These are phyloP conservation scores for Nerophis ophidion DNA, from an alignment of 2,113 vertebrate species.

Conservation along the genomic window DNA sequence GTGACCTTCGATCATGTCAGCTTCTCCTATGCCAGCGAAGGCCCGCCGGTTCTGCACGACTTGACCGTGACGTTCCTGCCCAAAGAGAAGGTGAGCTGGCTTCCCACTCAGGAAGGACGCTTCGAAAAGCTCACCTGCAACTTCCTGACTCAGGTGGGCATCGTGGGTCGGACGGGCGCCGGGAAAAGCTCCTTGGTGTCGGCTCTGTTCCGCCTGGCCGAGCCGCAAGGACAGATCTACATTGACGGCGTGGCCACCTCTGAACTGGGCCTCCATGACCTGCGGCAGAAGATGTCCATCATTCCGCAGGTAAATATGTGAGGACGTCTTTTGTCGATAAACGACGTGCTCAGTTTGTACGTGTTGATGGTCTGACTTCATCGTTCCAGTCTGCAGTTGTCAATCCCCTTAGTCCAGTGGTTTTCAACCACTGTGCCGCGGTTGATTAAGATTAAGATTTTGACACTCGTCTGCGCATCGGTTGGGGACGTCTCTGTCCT, in stretches of 20 bases:
- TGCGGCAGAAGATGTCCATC: slow-evolving; percentile 94
- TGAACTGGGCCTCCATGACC: slow-evolving; percentile 88
- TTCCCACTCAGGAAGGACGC: not conserved
- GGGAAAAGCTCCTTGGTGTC: slow-evolving; percentile 93
- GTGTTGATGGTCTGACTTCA: not conserved
- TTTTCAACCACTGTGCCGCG: too few species aligned
- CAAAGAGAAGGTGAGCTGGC: slow-evolving; percentile 79
- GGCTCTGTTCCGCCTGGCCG: slow-evolving; percentile 88
- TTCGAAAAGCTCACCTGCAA: not conserved
- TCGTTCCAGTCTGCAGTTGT: too few species aligned
- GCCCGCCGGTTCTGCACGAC: slow-evolving; percentile 80
- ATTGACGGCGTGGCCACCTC: slow-evolving; percentile 85
- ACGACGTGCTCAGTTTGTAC: not conserved
- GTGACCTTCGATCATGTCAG: slow-evolving; percentile 86
- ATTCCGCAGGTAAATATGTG: slow-evolving; percentile 83
- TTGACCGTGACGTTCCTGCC: slow-evolving; percentile 80
- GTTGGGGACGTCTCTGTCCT: too few species aligned
- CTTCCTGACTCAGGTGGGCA: slow-evolving; percentile 76
- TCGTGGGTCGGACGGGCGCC: slow-evolving; percentile 91
- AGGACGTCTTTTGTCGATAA: not conserved
- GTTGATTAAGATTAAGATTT: too few species aligned
- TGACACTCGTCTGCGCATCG: too few species aligned
- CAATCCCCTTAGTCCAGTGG: too few species aligned
- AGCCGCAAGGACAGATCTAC: slow-evolving; percentile 87
- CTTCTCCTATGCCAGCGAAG: slow-evolving; percentile 82